Conservation (phyloP, 2,888 invertebrate species). For the Phaedon cochleariae region DNA sequence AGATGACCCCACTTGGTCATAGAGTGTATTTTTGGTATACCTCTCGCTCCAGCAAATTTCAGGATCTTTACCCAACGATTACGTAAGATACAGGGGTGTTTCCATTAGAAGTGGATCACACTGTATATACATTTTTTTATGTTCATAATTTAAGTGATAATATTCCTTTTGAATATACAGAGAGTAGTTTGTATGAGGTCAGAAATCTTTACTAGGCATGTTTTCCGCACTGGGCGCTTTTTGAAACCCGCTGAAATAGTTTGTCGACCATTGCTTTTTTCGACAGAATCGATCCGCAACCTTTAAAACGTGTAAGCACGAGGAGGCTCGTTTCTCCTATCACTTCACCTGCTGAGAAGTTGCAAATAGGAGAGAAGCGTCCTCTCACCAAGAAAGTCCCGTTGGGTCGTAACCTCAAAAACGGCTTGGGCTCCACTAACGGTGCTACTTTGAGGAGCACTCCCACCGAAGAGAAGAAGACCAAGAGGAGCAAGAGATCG, state of each 20-base stretch:
- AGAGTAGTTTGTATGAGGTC: not conserved
- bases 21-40: no score
- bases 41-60: no score
- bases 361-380: slow-evolving; percentile 43
- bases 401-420: slow-evolving; percentile 28
- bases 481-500: slow-evolving; percentile 57
- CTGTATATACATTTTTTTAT: no score
- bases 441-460: slow-evolving; percentile 34
- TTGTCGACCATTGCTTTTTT: slow-evolving; percentile 49
- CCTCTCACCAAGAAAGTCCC: slow-evolving; percentile 47
- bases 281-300: slow-evolving; percentile 54
- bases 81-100: no score
- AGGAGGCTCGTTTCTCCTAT: slow-evolving; percentile 40
- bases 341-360: slow-evolving; percentile 34
- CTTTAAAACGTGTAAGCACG: slow-evolving; percentile 37
- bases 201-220: slow-evolving; percentile 34
- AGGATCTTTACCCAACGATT: no score
- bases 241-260: slow-evolving; percentile 43
- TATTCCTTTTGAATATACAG: no score
- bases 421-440: slow-evolving; percentile 29
- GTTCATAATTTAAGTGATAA: no score
- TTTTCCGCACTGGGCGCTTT: slow-evolving; percentile 50
- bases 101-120: no score
- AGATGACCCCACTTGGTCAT: no score
- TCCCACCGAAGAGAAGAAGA: slow-evolving; percentile 41